phyloP scores from a whole-genome alignment of 1,140 invertebrate genomes.

The Microplitis mediator region DNA sequence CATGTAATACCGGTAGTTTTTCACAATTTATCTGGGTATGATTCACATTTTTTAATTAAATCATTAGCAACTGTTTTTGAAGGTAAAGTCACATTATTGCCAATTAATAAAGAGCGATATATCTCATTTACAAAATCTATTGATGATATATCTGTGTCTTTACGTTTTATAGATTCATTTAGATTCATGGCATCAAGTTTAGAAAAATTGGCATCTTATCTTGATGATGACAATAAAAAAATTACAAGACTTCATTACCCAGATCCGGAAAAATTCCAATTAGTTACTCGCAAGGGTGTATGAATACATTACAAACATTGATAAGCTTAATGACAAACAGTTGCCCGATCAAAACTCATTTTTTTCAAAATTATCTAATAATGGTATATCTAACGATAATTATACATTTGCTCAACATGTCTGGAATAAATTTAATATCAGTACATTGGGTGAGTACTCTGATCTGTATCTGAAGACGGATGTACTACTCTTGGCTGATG shows the following conservation, averaged over 20 bases:
- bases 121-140: too few relatives aligned
- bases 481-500: slow-evolving; percentile 40
- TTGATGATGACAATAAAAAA: slow-evolving; percentile 25
- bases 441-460: slow-evolving; percentile 22
- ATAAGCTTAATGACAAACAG: too few relatives aligned
- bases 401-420: slow-evolving; percentile 1
- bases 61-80: too few relatives aligned
- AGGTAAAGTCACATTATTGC: too few relatives aligned
- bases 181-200: too few relatives aligned
- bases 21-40: slow-evolving; percentile 30
- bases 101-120: too few relatives aligned
- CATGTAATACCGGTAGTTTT: slow-evolving; percentile 31
- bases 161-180: too few relatives aligned
- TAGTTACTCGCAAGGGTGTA: slow-evolving; percentile 34
- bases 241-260: slow-evolving; percentile 24
- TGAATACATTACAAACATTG: background rate
- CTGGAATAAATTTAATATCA: background rate
- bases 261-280: slow-evolving; percentile 21
- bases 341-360: too few relatives aligned
- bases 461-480: background rate
- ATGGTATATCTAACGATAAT: background rate
- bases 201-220: slow-evolving; percentile 36
- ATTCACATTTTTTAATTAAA: slow-evolving; percentile 35
- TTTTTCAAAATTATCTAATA: too few relatives aligned
- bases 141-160: too few relatives aligned